A percentile compares a stretch with the other conserved stretches of the same genome.
Evolutionary conservation across 1,140 invertebrate genomes (phyloP).

Genomic region (Scaptomyza graminum): DNA sequence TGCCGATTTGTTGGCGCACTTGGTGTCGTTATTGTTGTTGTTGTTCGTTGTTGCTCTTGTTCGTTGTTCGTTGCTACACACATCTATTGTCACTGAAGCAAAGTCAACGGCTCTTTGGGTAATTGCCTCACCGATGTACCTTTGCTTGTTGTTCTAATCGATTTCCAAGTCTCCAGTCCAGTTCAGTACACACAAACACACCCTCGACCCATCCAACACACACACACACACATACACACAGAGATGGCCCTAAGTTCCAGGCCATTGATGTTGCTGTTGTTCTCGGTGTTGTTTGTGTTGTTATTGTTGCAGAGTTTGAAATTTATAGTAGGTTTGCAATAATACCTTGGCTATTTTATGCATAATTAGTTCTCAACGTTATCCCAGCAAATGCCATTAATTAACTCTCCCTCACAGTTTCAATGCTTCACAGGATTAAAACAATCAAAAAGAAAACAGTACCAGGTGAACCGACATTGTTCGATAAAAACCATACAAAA

Average conservation of each 20-base stretch:
- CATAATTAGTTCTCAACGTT: conserved; percentile 82
- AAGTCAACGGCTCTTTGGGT: conserved; percentile 68
- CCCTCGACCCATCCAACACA: neutral
- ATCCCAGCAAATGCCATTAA: conserved; percentile 74
- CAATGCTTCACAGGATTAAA: conserved; percentile 1
- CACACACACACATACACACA: too few relatives aligned
- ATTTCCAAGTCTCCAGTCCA: conserved; percentile 48
- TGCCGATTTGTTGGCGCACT: conserved; percentile 80
- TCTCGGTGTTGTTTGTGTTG: conserved; percentile 67
- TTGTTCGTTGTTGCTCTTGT: conserved; percentile 45
- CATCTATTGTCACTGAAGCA: conserved; percentile 54
- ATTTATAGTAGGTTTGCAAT: conserved; percentile 79
- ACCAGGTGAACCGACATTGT: neutral
- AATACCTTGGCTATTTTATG: conserved; percentile 77
- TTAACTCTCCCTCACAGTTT: conserved; percentile 53
- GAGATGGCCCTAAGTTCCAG: conserved; percentile 5
- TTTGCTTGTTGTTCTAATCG: conserved; percentile 79
- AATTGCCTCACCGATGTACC: conserved; percentile 78
- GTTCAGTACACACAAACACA: neutral
- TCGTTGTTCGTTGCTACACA: conserved; percentile 34
- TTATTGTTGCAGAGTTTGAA: conserved; percentile 72
- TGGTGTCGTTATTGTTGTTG: conserved; percentile 54
- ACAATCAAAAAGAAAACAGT: neutral
- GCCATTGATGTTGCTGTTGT: conserved; percentile 50
- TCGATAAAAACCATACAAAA: too few relatives aligned